A percentile compares a stretch with the other conserved stretches of the same genome.
Conservation (phyloP, 30 jellyfish, hydroid and myxozoan genomes). For the Hydractinia symbiolongicarpus region DNA sequence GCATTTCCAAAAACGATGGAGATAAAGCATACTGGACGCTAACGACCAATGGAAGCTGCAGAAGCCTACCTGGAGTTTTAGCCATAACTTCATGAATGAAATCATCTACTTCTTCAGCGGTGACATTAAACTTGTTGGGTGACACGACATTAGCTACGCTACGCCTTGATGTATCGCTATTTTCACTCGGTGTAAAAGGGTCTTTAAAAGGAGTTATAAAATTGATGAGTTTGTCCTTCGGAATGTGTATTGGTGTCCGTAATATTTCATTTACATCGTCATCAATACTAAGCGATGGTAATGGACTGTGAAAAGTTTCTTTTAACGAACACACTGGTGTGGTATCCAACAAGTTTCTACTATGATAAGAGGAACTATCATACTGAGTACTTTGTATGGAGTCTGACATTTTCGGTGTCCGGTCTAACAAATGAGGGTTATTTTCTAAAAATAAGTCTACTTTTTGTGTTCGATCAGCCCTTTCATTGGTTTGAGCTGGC, state of each 20-base stretch:
- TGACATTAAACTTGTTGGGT: neutral
- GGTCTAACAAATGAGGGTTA: neutral
- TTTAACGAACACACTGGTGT: neutral
- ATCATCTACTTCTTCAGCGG: constrained; percentile 17
- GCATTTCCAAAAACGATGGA: too few species aligned
- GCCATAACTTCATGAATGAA: constrained; percentile 21
- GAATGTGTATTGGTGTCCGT: neutral
- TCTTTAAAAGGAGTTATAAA: constrained; percentile 4
- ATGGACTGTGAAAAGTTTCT: neutral
- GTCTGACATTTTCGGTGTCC: neutral
- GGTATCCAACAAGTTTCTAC: constrained; percentile 1
- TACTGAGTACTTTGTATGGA: neutral
- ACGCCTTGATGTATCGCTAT: too few species aligned
- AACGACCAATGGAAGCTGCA: too few species aligned
- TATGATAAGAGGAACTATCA: neutral
- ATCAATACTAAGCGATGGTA: neutral
- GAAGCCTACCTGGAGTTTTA: constrained; percentile 16
- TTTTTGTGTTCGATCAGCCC: neutral
- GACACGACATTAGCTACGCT: too few species aligned
- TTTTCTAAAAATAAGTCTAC: neutral
- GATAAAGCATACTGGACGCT: too few species aligned
- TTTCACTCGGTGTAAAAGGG: neutral
- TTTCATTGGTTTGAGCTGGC: neutral
- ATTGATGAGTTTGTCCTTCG: neutral
- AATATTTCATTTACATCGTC: neutral